Evolutionary conservation across 2,113 vertebrate species (phyloP), one percentile per base, ranked within the genome.

Genomic region (Xerus inauris): DNA sequence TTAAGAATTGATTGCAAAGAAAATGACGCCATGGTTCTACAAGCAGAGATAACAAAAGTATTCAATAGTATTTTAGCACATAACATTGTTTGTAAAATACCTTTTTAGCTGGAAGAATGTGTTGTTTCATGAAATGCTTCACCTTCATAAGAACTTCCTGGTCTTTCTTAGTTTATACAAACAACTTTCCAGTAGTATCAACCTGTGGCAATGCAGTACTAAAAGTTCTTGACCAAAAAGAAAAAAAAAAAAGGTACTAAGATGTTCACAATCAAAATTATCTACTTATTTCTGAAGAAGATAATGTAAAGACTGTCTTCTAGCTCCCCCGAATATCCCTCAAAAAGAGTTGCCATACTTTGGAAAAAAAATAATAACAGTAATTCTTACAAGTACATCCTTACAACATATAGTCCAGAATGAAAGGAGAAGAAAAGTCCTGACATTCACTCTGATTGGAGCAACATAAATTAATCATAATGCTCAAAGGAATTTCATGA

Each of bases 101-200:
- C 99, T 99, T 97, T 98, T 99, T 99, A 90, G 99, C 99, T 95
- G 99, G 99, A 96, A 99, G 98, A 76, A 99, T 45, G 1, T 99
- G 97, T 38, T 98, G 97, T 73, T 97, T 98, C 99, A 99, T 99
- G 97, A 99, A 99, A 77, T 98, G 96, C 97, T 99, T 99, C 92
- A 99, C 99, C 84, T 98, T 99, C 42, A 96, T 96, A 80, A 99
- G 98, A 85, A 99, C 96, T 24, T 97, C 98, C 95, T 95, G 98
- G 47, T 99, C 99, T 96, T 97, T 99, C 54, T 94, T 96, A 13
- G 98, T 99, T 89, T 99, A 99, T 51, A 89, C 89, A 95, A 99
- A 99, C 75, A 99, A 94, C 65, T 97, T 96, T 75, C 40, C 89
- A 6, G 96, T 71, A 76, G 9, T 3, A 3, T 75, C 89, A 71